Percentiles rank a stretch among this genome's conserved stretches.
Conservation (phyloP, 2,113 vertebrate species). For the Zootoca vivipara region DNA sequence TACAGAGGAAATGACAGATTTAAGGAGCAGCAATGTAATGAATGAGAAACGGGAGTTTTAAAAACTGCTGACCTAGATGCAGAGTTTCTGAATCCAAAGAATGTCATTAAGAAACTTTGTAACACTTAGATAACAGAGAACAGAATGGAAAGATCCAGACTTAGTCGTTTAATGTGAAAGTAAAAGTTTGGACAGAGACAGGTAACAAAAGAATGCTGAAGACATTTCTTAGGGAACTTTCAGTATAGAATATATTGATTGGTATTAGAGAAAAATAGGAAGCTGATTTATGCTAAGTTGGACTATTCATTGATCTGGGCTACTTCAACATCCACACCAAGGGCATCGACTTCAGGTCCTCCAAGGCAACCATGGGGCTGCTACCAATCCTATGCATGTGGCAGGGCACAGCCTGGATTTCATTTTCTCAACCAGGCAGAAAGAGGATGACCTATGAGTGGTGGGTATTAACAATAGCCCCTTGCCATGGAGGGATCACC, state of each 20-base stretch:
- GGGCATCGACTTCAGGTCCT: no score
- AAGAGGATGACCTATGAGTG: no score
- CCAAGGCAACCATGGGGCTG: no score
- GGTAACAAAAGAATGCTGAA: conserved; percentile 43
- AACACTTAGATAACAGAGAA: conserved; percentile 42
- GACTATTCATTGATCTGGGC: no score
- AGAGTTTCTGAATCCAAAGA: conserved; percentile 53
- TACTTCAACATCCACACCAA: no score
- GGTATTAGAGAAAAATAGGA: not conserved
- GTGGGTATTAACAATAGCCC: no score
- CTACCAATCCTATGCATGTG: no score
- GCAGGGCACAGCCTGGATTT: no score
- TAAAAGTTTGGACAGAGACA: conserved; percentile 51
- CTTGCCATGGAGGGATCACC: no score
- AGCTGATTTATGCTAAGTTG: not conserved
- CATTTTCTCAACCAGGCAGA: no score
- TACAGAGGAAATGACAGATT: conserved; percentile 32
- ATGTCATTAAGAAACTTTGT: conserved; percentile 38
- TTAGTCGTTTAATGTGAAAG: conserved; percentile 49
- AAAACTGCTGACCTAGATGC: conserved; percentile 67
- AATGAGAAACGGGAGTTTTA: conserved; percentile 46
- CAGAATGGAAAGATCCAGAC: conserved; percentile 43
- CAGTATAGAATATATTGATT: not conserved
- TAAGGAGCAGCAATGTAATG: conserved; percentile 36
- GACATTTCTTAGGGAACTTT: not conserved